These are phyloP conservation scores for Thamnophis sirtalis DNA, from an alignment of 2,113 vertebrate species.

Conservation along the genomic window DNA sequence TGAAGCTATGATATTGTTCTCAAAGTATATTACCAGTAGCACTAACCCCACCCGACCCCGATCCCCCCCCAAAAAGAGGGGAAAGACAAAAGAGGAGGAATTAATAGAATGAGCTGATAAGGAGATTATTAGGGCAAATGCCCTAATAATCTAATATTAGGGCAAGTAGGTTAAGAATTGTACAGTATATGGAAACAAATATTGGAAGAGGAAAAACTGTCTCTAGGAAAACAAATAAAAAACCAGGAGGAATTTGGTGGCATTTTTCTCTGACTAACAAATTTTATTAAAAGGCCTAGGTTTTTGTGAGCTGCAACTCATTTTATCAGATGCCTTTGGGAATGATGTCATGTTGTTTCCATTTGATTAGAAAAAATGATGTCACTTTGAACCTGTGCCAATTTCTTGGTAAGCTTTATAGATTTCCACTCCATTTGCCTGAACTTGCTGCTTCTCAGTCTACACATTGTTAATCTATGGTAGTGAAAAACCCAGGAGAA, in stretches of 20 bases:
- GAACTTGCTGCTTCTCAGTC: neutral
- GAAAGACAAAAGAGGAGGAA: neutral
- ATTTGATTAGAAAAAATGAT: neutral
- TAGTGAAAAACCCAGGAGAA: neutral
- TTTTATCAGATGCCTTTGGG: neutral
- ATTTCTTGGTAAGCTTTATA: neutral
- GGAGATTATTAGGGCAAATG: neutral
- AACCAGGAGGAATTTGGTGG: neutral
- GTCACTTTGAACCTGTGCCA: neutral
- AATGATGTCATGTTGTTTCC: neutral
- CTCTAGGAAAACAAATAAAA: neutral
- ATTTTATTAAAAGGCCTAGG: neutral
- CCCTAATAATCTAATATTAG: no score
- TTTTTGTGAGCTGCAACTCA: neutral
- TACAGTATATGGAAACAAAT: neutral
- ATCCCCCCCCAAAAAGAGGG: neutral
- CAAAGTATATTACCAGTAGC: neutral
- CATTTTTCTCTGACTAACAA: neutral
- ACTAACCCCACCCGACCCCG: neutral
- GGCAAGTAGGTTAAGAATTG: neutral
- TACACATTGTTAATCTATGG: neutral
- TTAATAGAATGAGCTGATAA: neutral
- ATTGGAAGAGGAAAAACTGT: neutral
- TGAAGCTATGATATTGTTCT: constrained; percentile 9
- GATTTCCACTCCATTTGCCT: neutral